These are phyloP conservation scores for Ecliptopera silaceata DNA, from an alignment of 2,888 invertebrate genomes.

Conservation along the genomic window DNA sequence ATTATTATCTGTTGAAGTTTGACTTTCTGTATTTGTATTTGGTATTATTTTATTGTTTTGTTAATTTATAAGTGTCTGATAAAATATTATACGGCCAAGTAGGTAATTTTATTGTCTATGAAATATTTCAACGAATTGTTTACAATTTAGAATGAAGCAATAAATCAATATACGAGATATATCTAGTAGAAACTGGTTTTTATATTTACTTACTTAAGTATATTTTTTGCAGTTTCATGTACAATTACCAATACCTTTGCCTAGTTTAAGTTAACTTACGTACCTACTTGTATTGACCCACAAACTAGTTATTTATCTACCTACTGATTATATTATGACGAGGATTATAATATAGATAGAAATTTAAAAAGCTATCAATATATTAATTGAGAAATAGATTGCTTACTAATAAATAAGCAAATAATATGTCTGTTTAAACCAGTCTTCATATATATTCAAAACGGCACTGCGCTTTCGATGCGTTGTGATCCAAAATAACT, in stretches of 20 bases:
- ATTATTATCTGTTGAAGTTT: constrained; percentile 78
- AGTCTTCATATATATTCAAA: too few relatives aligned
- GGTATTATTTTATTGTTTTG: constrained; percentile 68
- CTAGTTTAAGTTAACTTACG: too few relatives aligned
- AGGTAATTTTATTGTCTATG: constrained; percentile 49
- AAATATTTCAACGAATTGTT: constrained; percentile 76
- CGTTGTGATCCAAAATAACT: background rate
- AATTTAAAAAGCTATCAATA: too few relatives aligned
- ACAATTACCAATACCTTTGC: too few relatives aligned
- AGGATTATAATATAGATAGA: too few relatives aligned
- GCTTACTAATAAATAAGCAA: too few relatives aligned
- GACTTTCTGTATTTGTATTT: constrained; percentile 71
- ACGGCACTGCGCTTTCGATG: background rate
- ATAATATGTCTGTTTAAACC: too few relatives aligned
- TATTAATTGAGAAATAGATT: too few relatives aligned
- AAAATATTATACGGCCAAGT: constrained; percentile 62
- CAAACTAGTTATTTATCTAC: too few relatives aligned
- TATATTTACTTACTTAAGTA: constrained; percentile 11
- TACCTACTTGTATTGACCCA: too few relatives aligned
- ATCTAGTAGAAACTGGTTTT: constrained; percentile 29
- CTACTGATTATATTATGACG: too few relatives aligned
- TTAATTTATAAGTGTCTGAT: constrained; percentile 61
- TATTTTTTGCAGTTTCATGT: too few relatives aligned
- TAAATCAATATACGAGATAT: constrained; percentile 60
- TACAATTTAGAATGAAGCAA: constrained; percentile 75